Base-by-base conservation (phyloP, 2,113 vertebrate genomes). In the Osmerus mordax region DNA sequence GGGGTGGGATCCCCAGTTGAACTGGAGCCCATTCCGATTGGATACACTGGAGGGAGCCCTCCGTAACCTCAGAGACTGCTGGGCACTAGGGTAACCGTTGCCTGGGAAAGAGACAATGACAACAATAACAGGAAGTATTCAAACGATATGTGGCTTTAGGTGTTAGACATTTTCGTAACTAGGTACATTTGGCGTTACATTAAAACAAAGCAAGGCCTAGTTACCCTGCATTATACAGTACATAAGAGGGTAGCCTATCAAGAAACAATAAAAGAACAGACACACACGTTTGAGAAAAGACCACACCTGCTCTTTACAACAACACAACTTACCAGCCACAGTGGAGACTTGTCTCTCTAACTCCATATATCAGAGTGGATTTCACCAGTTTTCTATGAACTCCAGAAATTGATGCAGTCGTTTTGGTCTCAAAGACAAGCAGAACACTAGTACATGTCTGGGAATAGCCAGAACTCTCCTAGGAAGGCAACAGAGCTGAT, bases 51-150 rank as follows among this genome's bases (percentile, higher is more conserved):
- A 82, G 1, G 78, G 77, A 67, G 5, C 53, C 23, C n/a, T 76
- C 1, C 84, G 78, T 29, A 68, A 69, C 71, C 89, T 78, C 19
- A 88, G 65, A 0, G 88, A 81, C 47, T 74, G 78, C 29, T 78
- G 81, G 63, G 83, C 71, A 19, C 69, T 18, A 0, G 21, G 52
- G 56, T 73, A 75, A 75, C 67, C 19, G 6, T 25, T 61, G 9
- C 67, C 88, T 87, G 32, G 3, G 18, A 67, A 12, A 47, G 9
- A 47, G 9, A 47, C 41, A 9, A 11, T 47, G 41, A 11, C 41
- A 47, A 47, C 41, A 12, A 47, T 11, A 47, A 11, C 41, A 47
- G 41, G 41, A 47, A 47, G 41, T 47, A 11, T 47, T 47, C 9
- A 47, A 47, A 47, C 9, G 41, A 47, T 12, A 47, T 47, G 41